A percentile compares a stretch with the other conserved stretches of the same genome.
Conservation (phyloP, 92 coral and sea anemone species). For the Porites rus region DNA sequence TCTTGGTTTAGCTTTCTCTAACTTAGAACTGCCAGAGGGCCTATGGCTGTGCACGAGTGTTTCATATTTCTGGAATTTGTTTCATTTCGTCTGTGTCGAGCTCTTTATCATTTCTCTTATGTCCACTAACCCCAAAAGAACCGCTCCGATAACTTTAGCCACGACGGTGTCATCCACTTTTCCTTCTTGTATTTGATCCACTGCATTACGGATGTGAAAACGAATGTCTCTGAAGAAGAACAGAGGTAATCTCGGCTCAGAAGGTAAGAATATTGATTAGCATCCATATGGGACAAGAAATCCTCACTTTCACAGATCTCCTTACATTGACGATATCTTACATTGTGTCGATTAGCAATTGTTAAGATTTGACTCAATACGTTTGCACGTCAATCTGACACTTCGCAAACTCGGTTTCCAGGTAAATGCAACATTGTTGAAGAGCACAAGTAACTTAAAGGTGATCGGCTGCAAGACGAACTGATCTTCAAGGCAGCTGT, state of each 20-base stretch:
- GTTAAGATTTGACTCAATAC: neutral
- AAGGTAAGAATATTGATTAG: constrained; percentile 42
- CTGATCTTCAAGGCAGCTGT: constrained; percentile 49
- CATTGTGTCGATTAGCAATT: constrained; percentile 2
- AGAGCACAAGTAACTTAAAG: constrained; percentile 30
- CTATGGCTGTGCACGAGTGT: neutral
- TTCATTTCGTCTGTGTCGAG: constrained; percentile 22
- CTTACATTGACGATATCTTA: constrained; percentile 20
- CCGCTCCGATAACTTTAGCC: constrained; percentile 54
- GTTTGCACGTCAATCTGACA: neutral
- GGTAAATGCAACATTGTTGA: neutral
- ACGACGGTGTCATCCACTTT: constrained; percentile 17
- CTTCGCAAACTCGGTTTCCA: neutral
- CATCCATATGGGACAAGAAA: constrained; percentile 33
- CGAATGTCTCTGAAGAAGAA: constrained; percentile 13
- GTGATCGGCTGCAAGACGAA: constrained; percentile 34
- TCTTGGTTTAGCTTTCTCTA: neutral
- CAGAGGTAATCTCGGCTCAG: constrained; percentile 32
- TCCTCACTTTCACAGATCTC: constrained; percentile 58
- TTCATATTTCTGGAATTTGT: neutral
- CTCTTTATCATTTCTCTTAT: constrained; percentile 1
- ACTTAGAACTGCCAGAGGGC: neutral
- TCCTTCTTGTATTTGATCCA: constrained; percentile 62
- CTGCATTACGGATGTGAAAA: constrained; percentile 59
- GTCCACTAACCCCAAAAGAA: constrained; percentile 58